phyloP scores from a whole-genome alignment of 2,797 vertebrate species.

The Enteromius radiatus region DNA sequence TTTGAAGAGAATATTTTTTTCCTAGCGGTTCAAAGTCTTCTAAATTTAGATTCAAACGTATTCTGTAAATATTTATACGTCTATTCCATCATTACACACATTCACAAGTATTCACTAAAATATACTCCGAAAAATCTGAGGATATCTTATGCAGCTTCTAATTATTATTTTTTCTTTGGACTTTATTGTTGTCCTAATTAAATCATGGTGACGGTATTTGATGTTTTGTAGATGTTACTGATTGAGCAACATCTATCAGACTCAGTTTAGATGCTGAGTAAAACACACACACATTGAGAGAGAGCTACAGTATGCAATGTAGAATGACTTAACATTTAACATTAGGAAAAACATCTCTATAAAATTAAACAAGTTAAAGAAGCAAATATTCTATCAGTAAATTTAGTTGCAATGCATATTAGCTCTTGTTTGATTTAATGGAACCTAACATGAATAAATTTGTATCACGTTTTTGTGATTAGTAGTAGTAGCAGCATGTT shows the following conservation, averaged over 20 bases:
- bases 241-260: not conserved
- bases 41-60: not conserved
- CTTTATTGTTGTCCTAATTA: constrained; percentile 2
- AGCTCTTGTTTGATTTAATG: not conserved
- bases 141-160: not conserved
- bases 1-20: not conserved
- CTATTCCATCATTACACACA: not conserved
- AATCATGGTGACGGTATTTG: not conserved
- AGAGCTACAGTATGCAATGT: not conserved
- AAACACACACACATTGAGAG: not conserved
- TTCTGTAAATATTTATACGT: constrained; percentile 12
- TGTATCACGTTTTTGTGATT: no score
- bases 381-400: not conserved
- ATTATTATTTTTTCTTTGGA: not conserved
- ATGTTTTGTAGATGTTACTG: not conserved
- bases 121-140: not conserved
- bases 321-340: not conserved
- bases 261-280: not conserved
- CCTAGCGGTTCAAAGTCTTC: not conserved
- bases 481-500: not conserved
- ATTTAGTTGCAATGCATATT: constrained; percentile 8
- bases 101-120: not conserved
- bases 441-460: no score
- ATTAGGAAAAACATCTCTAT: not conserved
- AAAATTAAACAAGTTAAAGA: not conserved